A percentile compares a stretch with the other conserved stretches of the same genome.
phyloP scores from a whole-genome alignment of 2,113 vertebrate species.

The Myrmophylax atrothorax region DNA sequence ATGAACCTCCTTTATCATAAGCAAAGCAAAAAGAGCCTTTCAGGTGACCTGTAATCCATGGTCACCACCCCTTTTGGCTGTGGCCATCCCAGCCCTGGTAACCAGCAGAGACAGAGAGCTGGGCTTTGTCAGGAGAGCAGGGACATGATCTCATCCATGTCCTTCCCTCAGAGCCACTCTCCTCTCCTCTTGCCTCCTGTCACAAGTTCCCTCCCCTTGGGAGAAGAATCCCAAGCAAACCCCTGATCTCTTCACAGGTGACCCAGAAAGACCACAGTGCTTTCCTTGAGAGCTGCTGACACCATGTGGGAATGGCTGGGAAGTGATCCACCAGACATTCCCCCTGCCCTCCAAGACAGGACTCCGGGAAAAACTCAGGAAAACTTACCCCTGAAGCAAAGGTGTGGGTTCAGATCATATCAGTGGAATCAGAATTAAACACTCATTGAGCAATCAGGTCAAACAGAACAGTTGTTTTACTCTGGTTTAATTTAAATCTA shows the following conservation, averaged over 20 bases:
- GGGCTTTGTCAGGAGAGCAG: not conserved
- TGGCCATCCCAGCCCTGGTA: not conserved
- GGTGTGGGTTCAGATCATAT: accelerated
- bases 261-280: accelerated
- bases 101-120: not conserved
- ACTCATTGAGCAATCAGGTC: not conserved
- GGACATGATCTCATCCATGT: accelerated
- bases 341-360: not conserved
- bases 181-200: not conserved
- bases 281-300: slow-evolving; percentile 45
- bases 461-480: not conserved
- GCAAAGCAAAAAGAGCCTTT: not conserved
- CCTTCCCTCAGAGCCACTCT: not conserved
- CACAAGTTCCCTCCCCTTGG: not conserved
- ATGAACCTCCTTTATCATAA: not conserved
- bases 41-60: not conserved
- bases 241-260: accelerated
- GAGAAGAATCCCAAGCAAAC: not conserved
- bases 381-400: not conserved
- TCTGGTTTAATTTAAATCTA: not conserved
- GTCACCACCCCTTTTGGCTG: not conserved
- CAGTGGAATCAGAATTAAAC: accelerated
- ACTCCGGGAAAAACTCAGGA: accelerated
- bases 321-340: not conserved
- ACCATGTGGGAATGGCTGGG: slow-evolving; percentile 36